A percentile compares a stretch with the other conserved stretches of the same genome.
Evolutionary conservation across 2,797 vertebrate genomes (phyloP).

Genomic region (Pangasius larnaudii): DNA sequence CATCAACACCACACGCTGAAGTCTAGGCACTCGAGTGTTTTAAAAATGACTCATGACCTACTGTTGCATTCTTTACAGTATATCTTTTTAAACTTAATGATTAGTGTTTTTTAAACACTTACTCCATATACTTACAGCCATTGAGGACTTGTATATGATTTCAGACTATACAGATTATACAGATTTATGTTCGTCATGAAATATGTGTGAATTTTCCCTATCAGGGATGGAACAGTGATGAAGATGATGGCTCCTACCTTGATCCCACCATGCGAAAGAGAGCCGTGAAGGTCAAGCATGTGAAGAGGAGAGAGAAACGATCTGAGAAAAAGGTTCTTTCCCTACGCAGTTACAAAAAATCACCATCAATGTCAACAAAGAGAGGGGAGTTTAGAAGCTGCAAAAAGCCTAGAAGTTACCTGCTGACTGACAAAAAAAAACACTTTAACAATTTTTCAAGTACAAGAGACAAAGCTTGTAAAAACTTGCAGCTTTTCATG

Average conservation of each 20-base stretch:
- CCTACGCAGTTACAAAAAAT: background rate
- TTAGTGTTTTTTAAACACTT: background rate
- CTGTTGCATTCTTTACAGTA: background rate
- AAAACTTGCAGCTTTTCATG: too few species aligned
- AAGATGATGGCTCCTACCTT: slow-evolving; percentile 80
- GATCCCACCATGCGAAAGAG: slow-evolving; percentile 83
- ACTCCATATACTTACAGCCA: background rate
- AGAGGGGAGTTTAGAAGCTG: background rate
- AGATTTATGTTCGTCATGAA: background rate
- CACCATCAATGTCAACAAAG: too few species aligned
- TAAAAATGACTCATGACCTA: background rate
- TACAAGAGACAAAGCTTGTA: background rate
- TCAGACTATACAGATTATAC: background rate
- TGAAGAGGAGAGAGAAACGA: slow-evolving; percentile 88
- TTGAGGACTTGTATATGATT: background rate
- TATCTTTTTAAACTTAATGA: background rate
- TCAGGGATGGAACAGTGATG: slow-evolving; percentile 89
- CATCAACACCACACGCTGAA: background rate
- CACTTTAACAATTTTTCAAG: background rate
- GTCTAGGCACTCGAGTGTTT: background rate
- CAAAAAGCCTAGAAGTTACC: background rate
- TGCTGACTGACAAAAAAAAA: background rate
- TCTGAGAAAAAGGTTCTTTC: slow-evolving; percentile 85
- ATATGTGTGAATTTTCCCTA: slow-evolving; percentile 8
- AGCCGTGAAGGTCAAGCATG: slow-evolving; percentile 91